These are phyloP conservation scores for Folsomia manolachei DNA, from an alignment of 2,888 invertebrate genomes.

Conservation along the genomic window DNA sequence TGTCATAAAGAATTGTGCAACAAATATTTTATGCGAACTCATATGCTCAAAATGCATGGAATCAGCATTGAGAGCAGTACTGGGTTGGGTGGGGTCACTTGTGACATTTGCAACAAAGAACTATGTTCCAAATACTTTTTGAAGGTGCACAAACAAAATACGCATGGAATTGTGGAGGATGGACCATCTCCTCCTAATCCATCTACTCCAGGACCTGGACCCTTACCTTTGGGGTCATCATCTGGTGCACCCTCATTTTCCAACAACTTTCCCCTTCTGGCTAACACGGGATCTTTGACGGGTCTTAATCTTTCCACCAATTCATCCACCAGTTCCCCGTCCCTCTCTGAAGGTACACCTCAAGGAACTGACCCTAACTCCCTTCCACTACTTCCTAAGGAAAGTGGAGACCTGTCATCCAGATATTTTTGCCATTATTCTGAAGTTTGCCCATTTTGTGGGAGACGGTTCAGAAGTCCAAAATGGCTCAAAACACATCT, in stretches of 20 bases:
- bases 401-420: conserved; percentile 61
- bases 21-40: conserved; percentile 99
- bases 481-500: conserved; percentile 86
- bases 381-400: conserved; percentile 59
- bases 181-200: conserved; percentile 56
- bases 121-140: conserved; percentile 97
- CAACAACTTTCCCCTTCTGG: conserved; percentile 20
- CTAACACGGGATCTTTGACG: neutral
- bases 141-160: conserved; percentile 95
- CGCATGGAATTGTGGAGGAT: conserved; percentile 91
- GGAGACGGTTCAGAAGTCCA: conserved; percentile 78
- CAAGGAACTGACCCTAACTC: conserved; percentile 35
- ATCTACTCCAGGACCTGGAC: conserved; percentile 42
- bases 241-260: conserved; percentile 47
- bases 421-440: conserved; percentile 67
- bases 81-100: conserved; percentile 88
- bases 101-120: conserved; percentile 97
- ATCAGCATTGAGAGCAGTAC: conserved; percentile 90
- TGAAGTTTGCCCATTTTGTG: conserved; percentile 80
- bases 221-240: conserved; percentile 48
- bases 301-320: conserved; percentile 13
- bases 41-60: conserved; percentile 98
- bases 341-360: neutral
- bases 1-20: conserved; percentile 99
- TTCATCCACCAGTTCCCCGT: neutral